These are phyloP conservation scores for Centrocercus urophasianus DNA, from an alignment of 2,113 vertebrate genomes.

Conservation along the genomic window DNA sequence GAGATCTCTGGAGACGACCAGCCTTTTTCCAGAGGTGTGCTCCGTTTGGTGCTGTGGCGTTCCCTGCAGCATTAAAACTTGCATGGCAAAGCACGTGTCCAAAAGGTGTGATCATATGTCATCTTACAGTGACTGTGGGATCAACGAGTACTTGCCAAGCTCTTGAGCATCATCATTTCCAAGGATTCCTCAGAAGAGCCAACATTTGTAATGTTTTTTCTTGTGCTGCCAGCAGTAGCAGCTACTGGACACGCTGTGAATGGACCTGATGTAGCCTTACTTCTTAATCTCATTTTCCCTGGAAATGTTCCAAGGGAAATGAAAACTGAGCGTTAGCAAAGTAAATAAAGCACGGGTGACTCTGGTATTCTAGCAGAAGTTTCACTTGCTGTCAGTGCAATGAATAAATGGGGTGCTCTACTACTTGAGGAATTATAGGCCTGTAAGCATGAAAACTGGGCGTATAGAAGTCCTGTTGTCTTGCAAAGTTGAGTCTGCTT, in stretches of 20 bases:
- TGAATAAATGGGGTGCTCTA: background rate
- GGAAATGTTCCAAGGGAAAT: slow-evolving; percentile 40
- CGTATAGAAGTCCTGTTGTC: background rate
- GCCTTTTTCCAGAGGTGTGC: background rate
- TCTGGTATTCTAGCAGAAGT: background rate
- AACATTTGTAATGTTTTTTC: background rate
- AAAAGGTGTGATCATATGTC: background rate
- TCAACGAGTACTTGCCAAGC: background rate
- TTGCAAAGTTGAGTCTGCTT: background rate
- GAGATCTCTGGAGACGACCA: background rate
- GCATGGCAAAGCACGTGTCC: background rate
- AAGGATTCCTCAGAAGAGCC: background rate
- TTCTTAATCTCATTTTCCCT: slow-evolving; percentile 41
- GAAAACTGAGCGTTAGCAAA: slow-evolving; percentile 35
- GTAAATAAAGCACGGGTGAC: slow-evolving; percentile 30
- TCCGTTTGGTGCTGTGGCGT: background rate
- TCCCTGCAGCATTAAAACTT: background rate
- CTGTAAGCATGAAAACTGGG: background rate
- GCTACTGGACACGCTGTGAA: background rate
- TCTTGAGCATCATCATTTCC: background rate
- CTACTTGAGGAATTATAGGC: background rate
- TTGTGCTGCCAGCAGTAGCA: background rate
- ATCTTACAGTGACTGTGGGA: background rate
- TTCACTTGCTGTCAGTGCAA: background rate
- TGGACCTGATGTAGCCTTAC: background rate